Base-by-base conservation (phyloP, 2,888 invertebrate species). In the Agrilus mali region DNA sequence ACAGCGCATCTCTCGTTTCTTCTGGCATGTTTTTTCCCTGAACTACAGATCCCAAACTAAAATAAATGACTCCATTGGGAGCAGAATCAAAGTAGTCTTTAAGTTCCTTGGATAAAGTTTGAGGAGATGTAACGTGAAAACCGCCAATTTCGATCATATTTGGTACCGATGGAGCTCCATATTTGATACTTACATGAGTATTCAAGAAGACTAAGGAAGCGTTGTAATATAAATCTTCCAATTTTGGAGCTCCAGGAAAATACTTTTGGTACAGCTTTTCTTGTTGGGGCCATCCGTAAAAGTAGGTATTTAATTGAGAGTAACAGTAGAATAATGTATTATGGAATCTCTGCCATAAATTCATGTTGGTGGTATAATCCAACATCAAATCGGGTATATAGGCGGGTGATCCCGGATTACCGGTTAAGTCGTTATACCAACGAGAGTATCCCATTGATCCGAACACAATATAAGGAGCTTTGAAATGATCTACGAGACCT, bases 41-140 rank as follows among this genome's bases (percentile, higher is more conserved):
- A 0, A 77, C 64, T 48, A 74, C 72, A 1, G 78, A 74, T 3
- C 79, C 80, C 56, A 80, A 71, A 50, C 73, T 76, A 48, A 77
- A 70, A 47, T 74, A 74, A 2, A 78, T 64, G 0, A 71, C 74
- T 1, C 77, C 78, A 36, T 75, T 50, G 40, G 62, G 65, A 1
- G 76, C 66, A 8, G 65, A 59, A 49, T 77, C 74, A 43, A 77
- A 53, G 44, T 70, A 61, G 16, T 63, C 60, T 59, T 75, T 65
- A 1, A 77, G 56, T 57, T 77, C 73, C 68, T 47, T 32, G 1
- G 60, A 56, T n/a, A 54, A 37, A 6, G 10, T 12, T 48, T 60
- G 56, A 2, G 58, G 50, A 2, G 56, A 48, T 41, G 49, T 46
- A 2, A 63, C 49, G 42, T 78, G 77, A 38, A 70, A 56, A 20